These are phyloP conservation scores for Sebastes variabilis DNA, from an alignment of 2,797 vertebrate species.

Conservation along the genomic window DNA sequence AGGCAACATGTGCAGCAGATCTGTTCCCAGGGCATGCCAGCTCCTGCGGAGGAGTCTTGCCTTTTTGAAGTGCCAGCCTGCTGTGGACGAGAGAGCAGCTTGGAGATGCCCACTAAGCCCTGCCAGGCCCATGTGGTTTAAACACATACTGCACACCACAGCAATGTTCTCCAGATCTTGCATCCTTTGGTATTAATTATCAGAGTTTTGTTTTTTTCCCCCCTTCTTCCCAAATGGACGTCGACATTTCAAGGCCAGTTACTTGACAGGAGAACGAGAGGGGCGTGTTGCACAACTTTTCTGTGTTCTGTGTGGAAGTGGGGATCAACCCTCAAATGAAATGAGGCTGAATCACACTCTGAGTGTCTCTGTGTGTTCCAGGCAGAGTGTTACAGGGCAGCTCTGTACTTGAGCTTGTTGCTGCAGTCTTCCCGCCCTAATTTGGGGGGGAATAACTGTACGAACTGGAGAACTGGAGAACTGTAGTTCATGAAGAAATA, in stretches of 20 bases:
- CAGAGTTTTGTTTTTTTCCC: background rate
- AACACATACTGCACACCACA: conserved; percentile 7
- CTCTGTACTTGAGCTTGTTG: conserved; percentile 13
- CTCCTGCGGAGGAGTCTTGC: conserved; percentile 82
- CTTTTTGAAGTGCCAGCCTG: conserved; percentile 81
- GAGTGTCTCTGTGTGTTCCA: conserved; percentile 32
- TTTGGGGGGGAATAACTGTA: background rate
- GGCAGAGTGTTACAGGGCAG: conserved; percentile 1
- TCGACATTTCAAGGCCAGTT: conserved; percentile 69
- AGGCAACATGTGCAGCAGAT: conserved; percentile 93
- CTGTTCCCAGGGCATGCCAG: conserved; percentile 79
- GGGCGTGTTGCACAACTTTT: conserved; percentile 61
- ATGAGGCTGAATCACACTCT: conserved; percentile 56
- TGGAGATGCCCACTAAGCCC: conserved; percentile 86
- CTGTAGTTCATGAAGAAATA: background rate
- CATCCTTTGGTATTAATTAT: conserved; percentile 16
- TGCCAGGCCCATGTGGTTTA: conserved; percentile 86
- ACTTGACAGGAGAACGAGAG: conserved; percentile 69
- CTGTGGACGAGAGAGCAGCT: conserved; percentile 89
- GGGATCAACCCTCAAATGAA: conserved; percentile 48
- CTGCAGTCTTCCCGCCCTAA: background rate
- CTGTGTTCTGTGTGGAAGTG: conserved; percentile 66
- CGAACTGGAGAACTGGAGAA: background rate
- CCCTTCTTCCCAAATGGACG: conserved; percentile 3
- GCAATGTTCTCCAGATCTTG: background rate